Evolutionary conservation across 2,888 invertebrate species (phyloP).

Genomic region (Odontocerum albicorne): DNA sequence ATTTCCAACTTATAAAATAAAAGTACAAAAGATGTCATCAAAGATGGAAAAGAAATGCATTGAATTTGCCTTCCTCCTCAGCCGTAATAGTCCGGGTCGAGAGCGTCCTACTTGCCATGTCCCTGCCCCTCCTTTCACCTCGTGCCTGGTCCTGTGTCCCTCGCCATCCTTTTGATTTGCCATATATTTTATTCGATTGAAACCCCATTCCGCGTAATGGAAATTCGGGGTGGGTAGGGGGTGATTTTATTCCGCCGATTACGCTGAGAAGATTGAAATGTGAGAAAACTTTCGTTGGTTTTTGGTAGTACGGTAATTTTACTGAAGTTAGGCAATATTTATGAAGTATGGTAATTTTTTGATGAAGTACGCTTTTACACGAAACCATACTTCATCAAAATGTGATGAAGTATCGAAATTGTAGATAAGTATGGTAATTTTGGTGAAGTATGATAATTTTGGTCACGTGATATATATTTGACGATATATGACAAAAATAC

Average conservation of each 20-base stretch:
- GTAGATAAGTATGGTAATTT: no score
- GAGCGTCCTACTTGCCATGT: background rate
- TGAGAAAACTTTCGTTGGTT: background rate
- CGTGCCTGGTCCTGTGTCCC: background rate
- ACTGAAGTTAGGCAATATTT: no score
- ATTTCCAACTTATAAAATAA: no score
- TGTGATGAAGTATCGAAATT: no score
- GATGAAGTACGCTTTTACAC: no score
- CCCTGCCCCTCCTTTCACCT: background rate
- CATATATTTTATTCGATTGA: constrained; percentile 30
- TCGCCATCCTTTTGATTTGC: constrained; percentile 19
- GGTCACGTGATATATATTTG: no score
- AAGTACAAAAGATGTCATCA: no score
- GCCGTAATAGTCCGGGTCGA: background rate
- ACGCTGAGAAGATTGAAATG: background rate
- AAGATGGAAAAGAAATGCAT: constrained; percentile 14
- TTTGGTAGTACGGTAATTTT: background rate
- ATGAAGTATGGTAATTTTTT: no score
- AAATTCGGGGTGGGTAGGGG: constrained; percentile 10
- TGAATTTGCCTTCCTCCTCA: constrained; percentile 20
- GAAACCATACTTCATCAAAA: no score
- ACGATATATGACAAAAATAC: no score
- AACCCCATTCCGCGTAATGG: constrained; percentile 17
- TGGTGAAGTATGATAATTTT: no score
- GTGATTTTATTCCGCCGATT: constrained; percentile 7